These are phyloP conservation scores for Drosophila ohnishii DNA, from an alignment of 1,140 invertebrate species.

Conservation along the genomic window DNA sequence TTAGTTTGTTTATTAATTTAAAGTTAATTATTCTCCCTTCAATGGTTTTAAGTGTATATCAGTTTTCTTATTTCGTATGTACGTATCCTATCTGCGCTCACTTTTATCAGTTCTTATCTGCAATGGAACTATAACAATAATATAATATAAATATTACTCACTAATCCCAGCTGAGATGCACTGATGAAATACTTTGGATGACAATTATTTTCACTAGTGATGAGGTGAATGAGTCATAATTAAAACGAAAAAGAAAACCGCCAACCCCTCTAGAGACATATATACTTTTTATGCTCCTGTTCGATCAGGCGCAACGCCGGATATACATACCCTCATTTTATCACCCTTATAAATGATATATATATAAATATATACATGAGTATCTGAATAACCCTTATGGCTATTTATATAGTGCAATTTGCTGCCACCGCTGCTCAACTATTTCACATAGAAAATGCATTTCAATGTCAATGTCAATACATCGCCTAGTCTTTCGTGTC, in stretches of 20 bases:
- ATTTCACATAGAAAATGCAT: constrained; percentile 49
- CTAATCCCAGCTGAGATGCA: no score
- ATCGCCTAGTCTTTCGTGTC: constrained; percentile 9
- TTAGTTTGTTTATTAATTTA: not conserved
- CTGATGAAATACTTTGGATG: constrained; percentile 4
- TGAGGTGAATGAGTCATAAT: constrained; percentile 18
- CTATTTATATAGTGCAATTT: constrained; percentile 37
- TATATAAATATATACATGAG: not conserved
- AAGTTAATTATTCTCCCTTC: not conserved
- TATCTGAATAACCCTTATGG: constrained; percentile 19
- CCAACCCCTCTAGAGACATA: not conserved
- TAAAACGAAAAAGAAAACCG: not conserved
- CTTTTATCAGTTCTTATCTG: constrained; percentile 11
- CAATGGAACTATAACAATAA: not conserved
- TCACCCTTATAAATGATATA: constrained; percentile 13
- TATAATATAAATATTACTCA: not conserved
- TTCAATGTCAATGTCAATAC: constrained; percentile 70
- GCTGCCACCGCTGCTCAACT: constrained; percentile 6
- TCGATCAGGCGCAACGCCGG: constrained; percentile 17
- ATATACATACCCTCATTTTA: constrained; percentile 12
- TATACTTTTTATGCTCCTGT: not conserved
- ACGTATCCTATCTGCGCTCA: not conserved
- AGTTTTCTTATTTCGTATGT: not conserved
- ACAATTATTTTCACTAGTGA: constrained; percentile 4
- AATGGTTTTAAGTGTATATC: not conserved